phyloP scores from a whole-genome alignment of 1,140 invertebrate genomes.

The Calephelis nemesis region DNA sequence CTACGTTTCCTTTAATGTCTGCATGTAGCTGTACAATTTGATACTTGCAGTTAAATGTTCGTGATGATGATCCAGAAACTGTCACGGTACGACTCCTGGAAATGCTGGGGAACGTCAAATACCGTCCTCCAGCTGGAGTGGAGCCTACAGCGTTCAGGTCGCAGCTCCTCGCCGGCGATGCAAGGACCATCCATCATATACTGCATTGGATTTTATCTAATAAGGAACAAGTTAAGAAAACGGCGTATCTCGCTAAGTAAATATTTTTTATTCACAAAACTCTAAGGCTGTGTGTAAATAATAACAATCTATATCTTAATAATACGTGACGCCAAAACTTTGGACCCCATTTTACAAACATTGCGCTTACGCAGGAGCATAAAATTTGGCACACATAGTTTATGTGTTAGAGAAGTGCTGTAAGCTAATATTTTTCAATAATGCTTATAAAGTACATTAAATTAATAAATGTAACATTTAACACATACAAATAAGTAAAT shows the following conservation, averaged over 20 bases:
- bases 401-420: no score
- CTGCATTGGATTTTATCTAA: conserved; percentile 89
- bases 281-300: background rate
- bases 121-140: conserved; percentile 63
- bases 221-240: conserved; percentile 86
- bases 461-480: no score
- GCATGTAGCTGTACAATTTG: no score
- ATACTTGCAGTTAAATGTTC: conserved; percentile 59
- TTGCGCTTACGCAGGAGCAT: no score
- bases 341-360: no score
- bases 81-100: conserved; percentile 67
- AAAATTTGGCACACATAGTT: no score
- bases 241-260: conserved; percentile 88
- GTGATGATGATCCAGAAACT: conserved; percentile 69
- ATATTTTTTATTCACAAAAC: conserved; percentile 11
- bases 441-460: no score
- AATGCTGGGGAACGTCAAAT: conserved; percentile 75
- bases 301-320: no score
- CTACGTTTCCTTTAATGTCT: no score
- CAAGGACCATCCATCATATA: conserved; percentile 87
- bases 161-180: conserved; percentile 87
- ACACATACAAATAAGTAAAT: no score
- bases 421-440: no score
- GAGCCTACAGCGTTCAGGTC: conserved; percentile 81
- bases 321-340: no score